Base-by-base conservation (phyloP, 2,113 vertebrate species). In the Paramisgurnus dabryanus region DNA sequence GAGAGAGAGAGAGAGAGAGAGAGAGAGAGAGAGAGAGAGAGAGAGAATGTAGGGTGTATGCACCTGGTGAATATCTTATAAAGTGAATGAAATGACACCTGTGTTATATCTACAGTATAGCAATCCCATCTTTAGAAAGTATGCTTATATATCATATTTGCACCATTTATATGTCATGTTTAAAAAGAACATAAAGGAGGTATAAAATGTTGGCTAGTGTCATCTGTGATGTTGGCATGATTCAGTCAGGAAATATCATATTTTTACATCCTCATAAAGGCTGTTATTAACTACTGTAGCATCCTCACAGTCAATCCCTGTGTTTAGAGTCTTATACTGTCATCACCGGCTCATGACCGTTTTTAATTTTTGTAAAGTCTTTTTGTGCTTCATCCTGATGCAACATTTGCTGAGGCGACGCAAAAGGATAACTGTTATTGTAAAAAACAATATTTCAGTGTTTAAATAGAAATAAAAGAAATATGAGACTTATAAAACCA, bases 211-310 rank as follows among this genome's bases (percentile, higher is more conserved):
- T 34, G 27, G 27, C 3, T 58, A 17, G 15, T 9, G n/a, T 41
- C 12, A 13, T 53, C 50, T 53, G 15, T n/a, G 53, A 10, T 55
- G 39, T 47, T 27, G 17, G 13, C 10, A 43, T 73, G 11, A 72
- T 58, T n/a, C n/a, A 60, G 43, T 45, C 55, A 74, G 70, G 70
- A 73, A 60, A 73, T 60, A 73, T 58, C 3, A 55, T 71, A 8
- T 69, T 8, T 53, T 53, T 49, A 49, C 8, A 13, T 72, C 69
- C 40, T n/a, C 39, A 18, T 39, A 58, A 58, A 72, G 2, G 39
- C 69, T 58, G 41, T 39, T 41, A 57, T 71, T 71, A 72, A 41
- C 71, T 45, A 47, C 6, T 47, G 9, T 47, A 60, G 60, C 53
- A 60, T 45, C 70, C 53, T 60, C 4, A 41, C 17, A 73, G 39